Conservation (phyloP, 1,140 invertebrate species). For the Galendromus occidentalis region DNA sequence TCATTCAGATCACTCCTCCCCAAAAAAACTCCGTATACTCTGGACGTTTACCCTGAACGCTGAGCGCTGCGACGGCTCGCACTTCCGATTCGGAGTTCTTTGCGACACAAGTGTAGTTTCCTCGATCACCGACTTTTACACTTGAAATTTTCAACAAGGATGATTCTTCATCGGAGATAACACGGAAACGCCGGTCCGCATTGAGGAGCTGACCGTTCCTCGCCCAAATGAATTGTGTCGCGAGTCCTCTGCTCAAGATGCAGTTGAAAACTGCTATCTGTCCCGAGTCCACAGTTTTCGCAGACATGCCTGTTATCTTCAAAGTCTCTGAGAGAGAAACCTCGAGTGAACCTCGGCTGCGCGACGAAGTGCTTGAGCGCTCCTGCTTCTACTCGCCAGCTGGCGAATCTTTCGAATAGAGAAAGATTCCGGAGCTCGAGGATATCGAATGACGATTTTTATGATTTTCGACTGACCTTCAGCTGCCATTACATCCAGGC, state of each 20-base stretch:
- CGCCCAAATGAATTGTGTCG: not conserved
- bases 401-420: too few relatives aligned
- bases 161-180: not conserved
- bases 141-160: constrained; percentile 4
- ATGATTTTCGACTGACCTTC: too few relatives aligned
- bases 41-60: not conserved
- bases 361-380: too few relatives aligned
- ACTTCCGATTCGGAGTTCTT: not conserved
- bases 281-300: not conserved
- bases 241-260: not conserved
- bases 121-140: not conserved
- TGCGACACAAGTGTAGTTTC: not conserved
- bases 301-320: too few relatives aligned
- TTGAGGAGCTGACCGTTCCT: not conserved
- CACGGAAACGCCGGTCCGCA: not conserved
- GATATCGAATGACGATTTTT: too few relatives aligned
- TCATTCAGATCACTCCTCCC: too few relatives aligned
- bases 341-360: too few relatives aligned
- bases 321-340: too few relatives aligned
- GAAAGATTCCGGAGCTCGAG: too few relatives aligned
- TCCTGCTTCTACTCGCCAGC: too few relatives aligned
- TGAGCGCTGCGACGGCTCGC: not conserved
- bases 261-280: not conserved
- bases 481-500: too few relatives aligned
- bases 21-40: too few relatives aligned